Evolutionary conservation across 2,888 invertebrate species (phyloP), one percentile per base, ranked within the genome.

Genomic region (Thereva nobilitata): DNA sequence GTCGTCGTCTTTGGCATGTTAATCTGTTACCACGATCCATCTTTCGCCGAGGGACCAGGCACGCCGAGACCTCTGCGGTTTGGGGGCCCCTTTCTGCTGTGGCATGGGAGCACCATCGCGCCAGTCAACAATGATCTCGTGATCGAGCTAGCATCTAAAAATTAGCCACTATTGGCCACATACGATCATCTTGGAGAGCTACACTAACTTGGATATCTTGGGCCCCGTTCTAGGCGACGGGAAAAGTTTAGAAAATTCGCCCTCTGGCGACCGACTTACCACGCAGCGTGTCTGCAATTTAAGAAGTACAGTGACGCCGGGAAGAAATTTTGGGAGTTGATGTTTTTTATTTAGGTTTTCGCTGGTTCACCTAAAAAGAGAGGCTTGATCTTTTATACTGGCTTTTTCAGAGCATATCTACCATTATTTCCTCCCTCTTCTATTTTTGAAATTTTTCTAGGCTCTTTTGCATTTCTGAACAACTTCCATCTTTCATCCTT

Each of bases 1-100:
- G 71, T 71, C 68, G 69, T 67, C 67, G 67, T 68, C 64, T 40
- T 37, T 41, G 42, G 53, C 10, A 56, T 47, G 49, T 47, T 57
- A 57, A 45, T 44, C 42, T 56, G 44, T 42, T 23, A 34, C 56
- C 42, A 56, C 34, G 44, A 42, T 42, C 42, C 44, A 56, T 53
- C 53, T 53, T n/a, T 40, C 10, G 8, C 53, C 38, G 40, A 53
- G 40, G 53, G 23, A 9, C 53, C 23, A 2, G 9, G 38, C 38
- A 5, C 53, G 23, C 53, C 38, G 10, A 40, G 38, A 53, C 35
- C 50, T 23, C 50, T 23, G 34, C 35, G 50, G 50, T 10, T 50
- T 4, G 35, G 50, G 34, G 23, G n/a, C n/a, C 38, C 53, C 40
- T 38, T 23, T 23, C 23, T 23, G 23, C 23, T 23, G 23, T 23